Evolutionary conservation across 2,888 invertebrate genomes (phyloP), one percentile per base, ranked within the genome.

Genomic region (Myopa tessellatipennis): DNA sequence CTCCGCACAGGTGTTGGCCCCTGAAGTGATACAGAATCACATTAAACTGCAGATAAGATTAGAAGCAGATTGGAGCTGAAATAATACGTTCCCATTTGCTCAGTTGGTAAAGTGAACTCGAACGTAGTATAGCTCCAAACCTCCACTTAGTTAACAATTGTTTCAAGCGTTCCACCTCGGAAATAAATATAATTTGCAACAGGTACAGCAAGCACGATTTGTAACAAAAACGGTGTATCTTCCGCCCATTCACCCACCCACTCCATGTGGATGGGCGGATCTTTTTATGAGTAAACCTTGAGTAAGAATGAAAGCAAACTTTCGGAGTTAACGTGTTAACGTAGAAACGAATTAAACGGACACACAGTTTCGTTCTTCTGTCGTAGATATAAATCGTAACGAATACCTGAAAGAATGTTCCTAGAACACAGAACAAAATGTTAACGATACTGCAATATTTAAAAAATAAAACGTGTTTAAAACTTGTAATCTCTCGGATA

Each of bases 401-500:
- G 2, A 26, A 26, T 26, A 26, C 26, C 26, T 26, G 26, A 26
- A 26, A 26, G 26, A 26, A 26, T 26, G 26, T 26, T 26, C 26
- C 26, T 26, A 26, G 26, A 26, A 26, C 26, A 1, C 26, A 26
- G 26, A 26, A 26, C 26, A 26, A 26, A 2, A 26, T 26, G 26
- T 26, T 26, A 26, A 26, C 26, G 26, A 26, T 26, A 26, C 26
- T 26, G 55, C 55, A 55, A n/a, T 16, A 67, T 67, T 67, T 67
- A 8, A 40, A 38, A 36, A 50, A 63, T n/a, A 60, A 14, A 60
- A 60, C 60, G 40, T 18, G 60, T 60, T 72, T 60, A 14, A 50
- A 8, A 40, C 72, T 60, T 40, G 36, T 65, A 65, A 73, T 65
- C 74, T 65, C 34, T 18, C 26, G 45, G 74, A 73, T 73, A 61